Evolutionary conservation across 2,113 vertebrate species (phyloP), one percentile per base, ranked within the genome.

Genomic region (Mesocricetus auratus): DNA sequence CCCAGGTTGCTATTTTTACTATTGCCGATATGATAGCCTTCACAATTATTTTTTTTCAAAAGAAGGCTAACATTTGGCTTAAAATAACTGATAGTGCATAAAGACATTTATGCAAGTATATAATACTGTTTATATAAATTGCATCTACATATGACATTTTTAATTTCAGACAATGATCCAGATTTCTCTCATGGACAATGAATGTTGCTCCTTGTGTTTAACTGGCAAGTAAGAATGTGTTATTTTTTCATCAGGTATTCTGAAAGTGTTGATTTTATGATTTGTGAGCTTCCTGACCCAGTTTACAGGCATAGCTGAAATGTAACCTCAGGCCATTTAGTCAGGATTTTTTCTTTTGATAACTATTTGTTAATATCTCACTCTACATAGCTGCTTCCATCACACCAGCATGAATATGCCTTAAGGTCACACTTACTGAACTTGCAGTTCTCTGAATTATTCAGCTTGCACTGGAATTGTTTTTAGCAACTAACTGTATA

Each of bases 201-300:
- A 97, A 92, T 45, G 89, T 50, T 93, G 36, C 1, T 91, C 85
- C 87, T 91, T 91, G 82, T 89, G 94, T 85, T 64, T 10, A 93
- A 26, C 69, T 95, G 11, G 29, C 93, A 86, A 94, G 12, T 93
- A 50, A 90, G 83, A 78, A 86, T 42, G 69, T 96, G 66, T 87
- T 95, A 94, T 22, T 87, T 95, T 94, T 22, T 86, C 2, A 95
- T 73, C 56, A 26, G 91, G 89, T 91, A 74, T 97, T 77, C 19
- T 86, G 89, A 94, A 98, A 94, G 26, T 97, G 93, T 93, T 95
- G 87, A 98, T 39, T 94, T 75, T 90, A 81, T 96, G 53, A 91
- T 39, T 93, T 96, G 89, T 96, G 86, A 81, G 93, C 78, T 98
- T 69, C 39, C 81, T 97, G 96, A 97, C 71, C 95, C 88, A 96